Conservation (phyloP, 2,888 invertebrate species). For the Heliconius hortense region DNA sequence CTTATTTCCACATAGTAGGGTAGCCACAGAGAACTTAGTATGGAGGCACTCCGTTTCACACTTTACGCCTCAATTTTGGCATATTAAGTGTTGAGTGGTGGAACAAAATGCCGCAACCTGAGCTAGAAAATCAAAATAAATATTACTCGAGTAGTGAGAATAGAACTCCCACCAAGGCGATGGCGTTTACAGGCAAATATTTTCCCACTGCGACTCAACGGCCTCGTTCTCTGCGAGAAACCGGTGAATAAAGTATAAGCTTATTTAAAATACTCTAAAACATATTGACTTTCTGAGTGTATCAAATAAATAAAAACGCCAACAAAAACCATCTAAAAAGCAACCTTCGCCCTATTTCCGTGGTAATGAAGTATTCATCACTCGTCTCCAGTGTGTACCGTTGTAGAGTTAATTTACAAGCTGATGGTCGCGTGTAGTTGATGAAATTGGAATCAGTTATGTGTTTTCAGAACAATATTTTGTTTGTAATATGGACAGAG, state of each 20-base stretch:
- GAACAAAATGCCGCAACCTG: too few species aligned
- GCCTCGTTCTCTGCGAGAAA: not conserved
- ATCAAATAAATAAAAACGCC: constrained; percentile 45
- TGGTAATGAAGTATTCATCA: constrained; percentile 74
- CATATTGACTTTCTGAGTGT: constrained; percentile 23
- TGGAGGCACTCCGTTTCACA: too few species aligned
- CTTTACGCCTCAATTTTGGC: too few species aligned
- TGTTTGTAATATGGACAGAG: too few species aligned
- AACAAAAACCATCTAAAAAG: constrained; percentile 58
- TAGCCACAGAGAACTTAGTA: too few species aligned
- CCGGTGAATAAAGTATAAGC: not conserved
- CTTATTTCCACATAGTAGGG: too few species aligned
- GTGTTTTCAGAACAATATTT: not conserved
- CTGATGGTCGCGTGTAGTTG: constrained; percentile 13
- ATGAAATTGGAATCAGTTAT: constrained; percentile 2
- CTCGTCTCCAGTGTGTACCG: constrained; percentile 48
- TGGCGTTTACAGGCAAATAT: too few species aligned
- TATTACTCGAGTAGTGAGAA: too few species aligned
- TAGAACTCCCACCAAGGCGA: too few species aligned
- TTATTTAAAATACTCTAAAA: not conserved
- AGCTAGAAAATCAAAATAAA: too few species aligned
- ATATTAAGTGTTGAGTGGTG: too few species aligned
- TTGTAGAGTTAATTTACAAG: constrained; percentile 32
- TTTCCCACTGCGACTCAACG: too few species aligned
- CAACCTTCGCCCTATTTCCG: constrained; percentile 65